Conservation (phyloP, 2,797 vertebrate species). For the Clarias laeviceps region DNA sequence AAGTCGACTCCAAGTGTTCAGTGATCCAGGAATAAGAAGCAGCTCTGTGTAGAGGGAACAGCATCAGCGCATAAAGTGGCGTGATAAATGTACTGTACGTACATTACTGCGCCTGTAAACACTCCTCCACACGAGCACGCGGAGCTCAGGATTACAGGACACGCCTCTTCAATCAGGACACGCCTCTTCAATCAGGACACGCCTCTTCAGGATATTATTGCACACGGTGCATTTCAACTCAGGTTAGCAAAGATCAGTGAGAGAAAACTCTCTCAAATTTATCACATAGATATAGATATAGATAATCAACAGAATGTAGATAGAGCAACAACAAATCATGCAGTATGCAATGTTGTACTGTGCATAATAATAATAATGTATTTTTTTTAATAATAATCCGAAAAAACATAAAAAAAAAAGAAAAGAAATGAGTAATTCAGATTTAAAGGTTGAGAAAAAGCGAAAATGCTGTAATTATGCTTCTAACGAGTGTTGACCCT, state of each 20-base stretch:
- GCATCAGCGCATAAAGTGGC: neutral
- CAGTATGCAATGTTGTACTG: neutral
- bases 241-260: neutral
- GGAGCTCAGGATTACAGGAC: neutral
- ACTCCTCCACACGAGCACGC: neutral
- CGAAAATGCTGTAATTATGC: neutral
- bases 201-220: neutral
- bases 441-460: neutral
- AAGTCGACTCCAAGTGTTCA: neutral
- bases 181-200: too few species aligned
- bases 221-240: neutral
- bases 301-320: neutral
- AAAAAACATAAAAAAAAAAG: too few species aligned
- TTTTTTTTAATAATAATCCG: neutral
- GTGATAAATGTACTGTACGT: neutral
- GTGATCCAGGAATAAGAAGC: neutral
- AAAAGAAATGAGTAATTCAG: neutral
- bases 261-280: neutral
- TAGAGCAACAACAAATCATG: neutral
- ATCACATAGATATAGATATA: neutral
- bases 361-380: too few species aligned
- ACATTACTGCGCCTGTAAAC: neutral
- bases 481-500: neutral
- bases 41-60: neutral
- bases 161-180: neutral